Evolutionary conservation across 2,888 invertebrate species (phyloP).

Genomic region (Coenonympha glycerion): DNA sequence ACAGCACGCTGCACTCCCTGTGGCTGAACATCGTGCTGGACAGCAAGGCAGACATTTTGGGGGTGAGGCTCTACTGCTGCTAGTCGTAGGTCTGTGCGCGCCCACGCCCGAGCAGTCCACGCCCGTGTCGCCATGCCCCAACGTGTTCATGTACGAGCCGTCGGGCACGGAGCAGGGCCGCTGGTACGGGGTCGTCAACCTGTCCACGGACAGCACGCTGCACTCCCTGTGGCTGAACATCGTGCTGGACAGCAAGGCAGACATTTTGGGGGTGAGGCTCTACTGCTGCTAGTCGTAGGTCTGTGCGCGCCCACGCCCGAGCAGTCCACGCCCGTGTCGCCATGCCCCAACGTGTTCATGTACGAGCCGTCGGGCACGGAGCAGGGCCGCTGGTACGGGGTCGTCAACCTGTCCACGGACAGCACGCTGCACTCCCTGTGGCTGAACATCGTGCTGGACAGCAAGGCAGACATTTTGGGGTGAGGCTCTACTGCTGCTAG

Average conservation of each 20-base stretch:
- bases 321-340: conserved; percentile 59
- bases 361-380: conserved; percentile 74
- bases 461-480: conserved; percentile 77
- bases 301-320: conserved; percentile 43
- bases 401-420: conserved; percentile 72
- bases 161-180: conserved; percentile 70
- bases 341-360: conserved; percentile 77
- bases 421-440: conserved; percentile 77
- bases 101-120: conserved; percentile 48
- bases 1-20: conserved; percentile 75
- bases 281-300: conserved; percentile 39
- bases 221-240: conserved; percentile 78
- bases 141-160: conserved; percentile 76
- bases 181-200: conserved; percentile 78
- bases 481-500: conserved; percentile 51
- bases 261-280: conserved; percentile 75
- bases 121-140: conserved; percentile 75
- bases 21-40: conserved; percentile 77
- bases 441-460: conserved; percentile 75
- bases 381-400: conserved; percentile 78
- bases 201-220: conserved; percentile 74
- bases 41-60: conserved; percentile 75
- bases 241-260: conserved; percentile 75
- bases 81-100: conserved; percentile 42
- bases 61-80: conserved; percentile 61